Evolutionary conservation across 1,140 invertebrate genomes (phyloP).

Genomic region (Stenopsyche tienmushanensis): DNA sequence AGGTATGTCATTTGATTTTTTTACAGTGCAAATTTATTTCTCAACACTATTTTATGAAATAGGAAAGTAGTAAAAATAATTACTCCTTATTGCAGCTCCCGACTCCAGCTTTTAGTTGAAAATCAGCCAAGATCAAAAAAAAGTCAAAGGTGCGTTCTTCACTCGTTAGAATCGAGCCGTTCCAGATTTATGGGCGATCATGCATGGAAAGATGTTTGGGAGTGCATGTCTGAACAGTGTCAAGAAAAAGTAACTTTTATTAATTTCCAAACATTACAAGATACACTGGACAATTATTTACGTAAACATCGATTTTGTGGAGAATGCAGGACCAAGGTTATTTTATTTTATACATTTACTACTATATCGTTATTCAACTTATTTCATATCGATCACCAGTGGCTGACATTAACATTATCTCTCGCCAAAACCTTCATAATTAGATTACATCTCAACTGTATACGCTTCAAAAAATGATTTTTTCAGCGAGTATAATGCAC

Average conservation of each 20-base stretch:
- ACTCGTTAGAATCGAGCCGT: conserved; percentile 84
- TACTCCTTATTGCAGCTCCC: conserved; percentile 62
- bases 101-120: conserved; percentile 75
- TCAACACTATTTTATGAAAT: too few species aligned
- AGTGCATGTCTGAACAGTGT: conserved; percentile 80
- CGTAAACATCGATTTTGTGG: conserved; percentile 90
- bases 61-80: too few species aligned
- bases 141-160: conserved; percentile 80
- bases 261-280: conserved; percentile 76
- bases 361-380: too few species aligned
- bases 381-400: not conserved
- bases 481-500: too few species aligned
- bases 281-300: conserved; percentile 85
- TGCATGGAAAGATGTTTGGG: conserved; percentile 83
- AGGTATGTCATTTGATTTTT: conserved; percentile 70
- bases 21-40: too few species aligned
- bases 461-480: not conserved
- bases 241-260: conserved; percentile 83
- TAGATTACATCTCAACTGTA: not conserved
- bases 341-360: not conserved
- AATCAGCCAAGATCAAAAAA: conserved; percentile 84
- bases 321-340: conserved; percentile 88
- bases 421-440: not conserved
- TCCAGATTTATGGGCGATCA: conserved; percentile 62
- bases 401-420: not conserved